Evolutionary conservation across 2,113 vertebrate species (phyloP).

Genomic region (Tylochromis polylepis): DNA sequence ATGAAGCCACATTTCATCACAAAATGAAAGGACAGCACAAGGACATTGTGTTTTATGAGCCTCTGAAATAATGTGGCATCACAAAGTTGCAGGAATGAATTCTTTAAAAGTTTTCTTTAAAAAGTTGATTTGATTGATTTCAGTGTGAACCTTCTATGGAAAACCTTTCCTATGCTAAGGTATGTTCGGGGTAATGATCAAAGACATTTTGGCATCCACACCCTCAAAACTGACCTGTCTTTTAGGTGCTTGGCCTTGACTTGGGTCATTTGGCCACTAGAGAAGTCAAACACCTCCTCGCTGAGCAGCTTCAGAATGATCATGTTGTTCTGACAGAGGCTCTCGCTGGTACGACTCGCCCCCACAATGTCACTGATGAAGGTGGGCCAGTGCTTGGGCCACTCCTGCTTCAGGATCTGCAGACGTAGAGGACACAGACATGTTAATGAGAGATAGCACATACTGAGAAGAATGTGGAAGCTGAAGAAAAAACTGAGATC

Average conservation of each 20-base stretch:
- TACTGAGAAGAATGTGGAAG: background rate
- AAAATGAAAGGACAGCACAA: background rate
- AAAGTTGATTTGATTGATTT: background rate
- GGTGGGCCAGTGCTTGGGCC: conserved; percentile 99
- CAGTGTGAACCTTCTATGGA: background rate
- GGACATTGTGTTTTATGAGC: background rate
- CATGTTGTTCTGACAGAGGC: conserved; percentile 99
- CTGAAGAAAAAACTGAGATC: background rate
- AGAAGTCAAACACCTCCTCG: conserved; percentile 99
- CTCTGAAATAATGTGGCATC: background rate
- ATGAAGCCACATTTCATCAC: background rate
- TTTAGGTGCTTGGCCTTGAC: conserved; percentile 98
- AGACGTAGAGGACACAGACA: background rate
- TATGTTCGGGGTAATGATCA: background rate
- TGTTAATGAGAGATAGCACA: background rate
- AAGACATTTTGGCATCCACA: background rate
- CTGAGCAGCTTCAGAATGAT: conserved; percentile 95
- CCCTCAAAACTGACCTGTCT: conserved; percentile 81
- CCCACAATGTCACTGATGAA: conserved; percentile 99
- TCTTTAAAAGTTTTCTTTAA: background rate
- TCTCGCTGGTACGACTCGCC: conserved; percentile 95
- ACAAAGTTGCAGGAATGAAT: background rate
- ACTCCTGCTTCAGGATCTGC: conserved; percentile 97
- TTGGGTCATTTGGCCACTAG: conserved; percentile 98
- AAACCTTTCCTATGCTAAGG: background rate